Evolutionary conservation across 2,113 vertebrate genomes (phyloP).

Genomic region (Engystomops pustulosus): DNA sequence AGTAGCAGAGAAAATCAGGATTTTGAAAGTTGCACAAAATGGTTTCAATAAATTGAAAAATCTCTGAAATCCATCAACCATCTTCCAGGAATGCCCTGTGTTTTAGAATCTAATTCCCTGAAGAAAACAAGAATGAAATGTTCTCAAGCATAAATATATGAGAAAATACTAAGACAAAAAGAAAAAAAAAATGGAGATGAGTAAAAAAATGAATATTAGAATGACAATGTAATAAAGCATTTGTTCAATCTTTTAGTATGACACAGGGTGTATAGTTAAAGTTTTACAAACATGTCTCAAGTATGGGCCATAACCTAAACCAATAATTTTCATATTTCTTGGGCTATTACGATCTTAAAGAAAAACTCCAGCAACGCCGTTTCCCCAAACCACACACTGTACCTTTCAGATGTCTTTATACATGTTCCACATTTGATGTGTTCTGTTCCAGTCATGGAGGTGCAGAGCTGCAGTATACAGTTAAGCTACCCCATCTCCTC

Average conservation of each 20-base stretch:
- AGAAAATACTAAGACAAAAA: neutral
- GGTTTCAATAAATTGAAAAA: conserved; percentile 25
- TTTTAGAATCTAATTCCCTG: conserved; percentile 13
- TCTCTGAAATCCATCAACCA: conserved; percentile 23
- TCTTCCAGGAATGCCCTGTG: conserved; percentile 6
- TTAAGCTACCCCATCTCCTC: no score
- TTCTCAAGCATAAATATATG: neutral
- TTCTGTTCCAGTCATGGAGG: no score
- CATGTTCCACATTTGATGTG: no score
- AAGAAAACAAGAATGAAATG: neutral
- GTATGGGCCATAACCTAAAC: neutral
- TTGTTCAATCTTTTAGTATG: no score
- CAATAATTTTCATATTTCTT: no score
- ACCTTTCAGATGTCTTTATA: no score
- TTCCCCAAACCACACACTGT: no score
- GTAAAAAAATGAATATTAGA: neutral
- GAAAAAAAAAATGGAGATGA: neutral
- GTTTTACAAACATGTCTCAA: neutral
- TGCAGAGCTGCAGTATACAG: no score
- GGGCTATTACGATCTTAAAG: no score
- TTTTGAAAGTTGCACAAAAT: conserved; percentile 26
- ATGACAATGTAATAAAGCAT: neutral
- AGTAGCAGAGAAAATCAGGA: neutral
- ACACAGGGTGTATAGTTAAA: no score
- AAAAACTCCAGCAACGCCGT: no score